Evolutionary conservation across 2,797 vertebrate species (phyloP), one percentile per base, ranked within the genome.

Genomic region (Sphenopsis melanotis): DNA sequence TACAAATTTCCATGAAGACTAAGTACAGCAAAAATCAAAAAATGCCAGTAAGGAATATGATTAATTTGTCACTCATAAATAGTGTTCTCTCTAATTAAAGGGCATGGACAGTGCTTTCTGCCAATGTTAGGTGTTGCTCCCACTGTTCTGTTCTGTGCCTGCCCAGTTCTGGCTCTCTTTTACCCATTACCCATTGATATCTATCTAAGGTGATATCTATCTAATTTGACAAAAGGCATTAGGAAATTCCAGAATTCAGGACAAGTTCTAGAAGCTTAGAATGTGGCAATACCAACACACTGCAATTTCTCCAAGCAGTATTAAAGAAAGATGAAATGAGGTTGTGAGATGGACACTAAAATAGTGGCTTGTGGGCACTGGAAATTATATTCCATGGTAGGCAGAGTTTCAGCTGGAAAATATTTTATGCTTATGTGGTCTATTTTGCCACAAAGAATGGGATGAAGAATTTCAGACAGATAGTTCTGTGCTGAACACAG

Each of bases 21-120:
- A 56, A 63, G 36, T 29, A 53, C 8, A 66, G 3, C 8, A 75
- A 86, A 74, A 60, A 24, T 6, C 5, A 50, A 13, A 8, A 22
- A 5, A 10, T 34, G 11, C 12, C 8, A 32, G 0, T 30, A 12
- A 69, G 27, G 37, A 56, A 32, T 30, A 32, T 21, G 1, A 2
- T 70, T 30, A 2, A 15, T 71, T 63, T 79, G 1, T 6, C 19
- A 10, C 36, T 69, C 8, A 13, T n/a, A 24, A 46, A 17, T 6
- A 23, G 9, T 15, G 4, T 55, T 76, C 87, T 72, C 42, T 76
- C 17, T 12, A 8, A 3, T 61, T 34, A 13, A 5, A 66, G 47
- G 60, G 13, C 44, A n/a, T 6, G 3, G 27, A 5, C 10, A 17
- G 37, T 26, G 20, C 7, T 66, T 76, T 55, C 50, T 87, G 59